Evolutionary conservation across 2,888 invertebrate species (phyloP).

Genomic region (Ptychoptera contaminata): DNA sequence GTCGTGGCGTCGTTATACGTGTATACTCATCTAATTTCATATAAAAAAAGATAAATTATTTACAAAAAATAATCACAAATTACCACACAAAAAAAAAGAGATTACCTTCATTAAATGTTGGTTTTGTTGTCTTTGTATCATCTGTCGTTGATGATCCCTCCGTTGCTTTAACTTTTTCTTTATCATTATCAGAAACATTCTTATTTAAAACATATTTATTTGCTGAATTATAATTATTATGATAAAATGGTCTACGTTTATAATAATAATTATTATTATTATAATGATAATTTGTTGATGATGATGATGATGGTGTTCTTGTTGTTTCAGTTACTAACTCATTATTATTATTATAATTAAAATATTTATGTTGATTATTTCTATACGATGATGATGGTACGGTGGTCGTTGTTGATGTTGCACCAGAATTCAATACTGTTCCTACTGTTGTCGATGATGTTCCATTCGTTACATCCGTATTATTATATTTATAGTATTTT

Average conservation of each 20-base stretch:
- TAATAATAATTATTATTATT: constrained; percentile 5
- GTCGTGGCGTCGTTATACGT: constrained; percentile 50
- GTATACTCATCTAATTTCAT: constrained; percentile 45
- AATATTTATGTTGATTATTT: no score
- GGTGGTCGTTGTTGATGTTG: no score
- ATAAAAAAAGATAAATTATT: not conserved
- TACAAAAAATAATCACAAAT: not conserved
- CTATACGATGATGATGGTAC: no score
- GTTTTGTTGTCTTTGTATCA: constrained; percentile 8
- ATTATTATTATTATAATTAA: not conserved
- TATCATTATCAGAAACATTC: constrained; percentile 3
- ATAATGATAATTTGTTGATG: constrained; percentile 7
- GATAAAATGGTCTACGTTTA: constrained; percentile 8
- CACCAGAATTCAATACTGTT: no score
- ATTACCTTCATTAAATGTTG: constrained; percentile 13
- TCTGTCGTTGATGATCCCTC: constrained; percentile 1
- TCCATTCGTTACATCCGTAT: no score
- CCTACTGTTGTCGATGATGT: no score
- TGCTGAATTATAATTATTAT: not conserved
- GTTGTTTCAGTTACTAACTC: not conserved
- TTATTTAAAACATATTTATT: not conserved
- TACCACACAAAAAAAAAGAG: constrained; percentile 1
- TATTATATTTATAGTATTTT: no score
- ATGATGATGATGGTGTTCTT: constrained; percentile 3
- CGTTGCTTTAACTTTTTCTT: not conserved